Conservation (phyloP, 35 echinoderm and acorn worm genomes). For the Eucidaris tribuloides region DNA sequence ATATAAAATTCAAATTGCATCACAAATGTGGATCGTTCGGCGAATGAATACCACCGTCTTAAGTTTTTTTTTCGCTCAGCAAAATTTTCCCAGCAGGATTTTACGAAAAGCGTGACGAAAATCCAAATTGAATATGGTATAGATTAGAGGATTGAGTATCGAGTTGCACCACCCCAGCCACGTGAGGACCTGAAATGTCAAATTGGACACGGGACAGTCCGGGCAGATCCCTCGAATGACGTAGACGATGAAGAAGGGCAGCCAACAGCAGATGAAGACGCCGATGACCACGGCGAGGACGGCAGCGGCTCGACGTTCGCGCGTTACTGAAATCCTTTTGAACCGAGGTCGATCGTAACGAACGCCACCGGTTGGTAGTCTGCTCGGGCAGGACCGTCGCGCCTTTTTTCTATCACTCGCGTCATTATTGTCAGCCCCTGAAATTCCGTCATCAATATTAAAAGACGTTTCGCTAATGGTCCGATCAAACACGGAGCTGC, state of each 20-base stretch:
- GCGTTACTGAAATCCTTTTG: constrained; percentile 4
- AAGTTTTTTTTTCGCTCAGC: too few relatives aligned
- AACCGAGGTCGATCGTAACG: background rate
- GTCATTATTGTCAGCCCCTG: background rate
- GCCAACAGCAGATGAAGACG: constrained; percentile 25
- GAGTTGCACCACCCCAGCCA: constrained; percentile 38
- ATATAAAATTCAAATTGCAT: too few relatives aligned
- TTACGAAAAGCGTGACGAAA: constrained; percentile 30
- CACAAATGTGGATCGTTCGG: too few relatives aligned
- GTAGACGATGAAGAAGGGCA: constrained; percentile 34
- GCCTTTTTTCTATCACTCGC: background rate
- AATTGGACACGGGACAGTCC: constrained; percentile 6
- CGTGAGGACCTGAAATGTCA: constrained; percentile 7
- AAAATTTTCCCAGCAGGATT: constrained; percentile 18
- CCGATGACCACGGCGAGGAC: constrained; percentile 24
- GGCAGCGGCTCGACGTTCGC: constrained; percentile 9
- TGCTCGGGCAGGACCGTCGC: too few relatives aligned
- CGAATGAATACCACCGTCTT: too few relatives aligned
- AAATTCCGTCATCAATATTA: background rate
- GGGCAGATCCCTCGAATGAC: constrained; percentile 2
- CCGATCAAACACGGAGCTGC: background rate
- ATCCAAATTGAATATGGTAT: constrained; percentile 28
- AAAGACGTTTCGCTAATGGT: background rate
- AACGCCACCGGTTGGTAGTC: background rate
- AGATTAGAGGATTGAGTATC: constrained; percentile 31